Percentiles rank a stretch among this genome's conserved stretches.
These are phyloP conservation scores for Montipora foliosa DNA, from an alignment of 64 coral and sea anemone genomes.

Conservation along the genomic window DNA sequence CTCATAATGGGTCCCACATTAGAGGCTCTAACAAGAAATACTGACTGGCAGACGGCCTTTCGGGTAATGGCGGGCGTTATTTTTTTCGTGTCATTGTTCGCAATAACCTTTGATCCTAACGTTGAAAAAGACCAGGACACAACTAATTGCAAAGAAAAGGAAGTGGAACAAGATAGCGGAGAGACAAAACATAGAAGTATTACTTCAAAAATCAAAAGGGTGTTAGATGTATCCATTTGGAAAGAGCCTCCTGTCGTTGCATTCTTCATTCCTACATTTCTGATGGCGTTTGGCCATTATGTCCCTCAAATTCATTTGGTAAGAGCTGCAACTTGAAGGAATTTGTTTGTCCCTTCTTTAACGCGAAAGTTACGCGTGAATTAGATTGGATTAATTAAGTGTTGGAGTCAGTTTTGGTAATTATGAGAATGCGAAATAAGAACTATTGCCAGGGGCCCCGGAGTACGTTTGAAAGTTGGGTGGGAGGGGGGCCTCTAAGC, in stretches of 20 bases:
- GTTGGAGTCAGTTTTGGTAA: too few species aligned
- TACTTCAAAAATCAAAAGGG: neutral
- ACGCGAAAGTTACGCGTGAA: too few species aligned
- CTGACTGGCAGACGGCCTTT: constrained; percentile 46
- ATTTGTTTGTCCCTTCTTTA: too few species aligned
- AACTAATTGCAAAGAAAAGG: neutral
- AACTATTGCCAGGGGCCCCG: too few species aligned
- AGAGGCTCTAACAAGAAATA: constrained; percentile 18
- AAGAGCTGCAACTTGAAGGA: neutral
- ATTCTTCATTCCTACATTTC: neutral
- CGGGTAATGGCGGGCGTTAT: constrained; percentile 55
- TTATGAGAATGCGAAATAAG: too few species aligned
- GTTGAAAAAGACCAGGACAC: neutral
- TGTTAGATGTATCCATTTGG: constrained; percentile 53
- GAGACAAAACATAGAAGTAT: neutral
- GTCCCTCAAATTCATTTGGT: constrained; percentile 66
- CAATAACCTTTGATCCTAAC: constrained; percentile 48
- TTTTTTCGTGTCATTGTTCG: constrained; percentile 2
- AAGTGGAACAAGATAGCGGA: neutral
- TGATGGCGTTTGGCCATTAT: constrained; percentile 55
- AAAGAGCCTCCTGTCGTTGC: constrained; percentile 30
- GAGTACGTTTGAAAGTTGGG: too few species aligned
- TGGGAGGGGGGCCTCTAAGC: too few species aligned
- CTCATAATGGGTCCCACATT: constrained; percentile 35
- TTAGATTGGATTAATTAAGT: too few species aligned